Conservation (phyloP, 2,888 invertebrate genomes). For the Hermaeophaga mercurialis region DNA sequence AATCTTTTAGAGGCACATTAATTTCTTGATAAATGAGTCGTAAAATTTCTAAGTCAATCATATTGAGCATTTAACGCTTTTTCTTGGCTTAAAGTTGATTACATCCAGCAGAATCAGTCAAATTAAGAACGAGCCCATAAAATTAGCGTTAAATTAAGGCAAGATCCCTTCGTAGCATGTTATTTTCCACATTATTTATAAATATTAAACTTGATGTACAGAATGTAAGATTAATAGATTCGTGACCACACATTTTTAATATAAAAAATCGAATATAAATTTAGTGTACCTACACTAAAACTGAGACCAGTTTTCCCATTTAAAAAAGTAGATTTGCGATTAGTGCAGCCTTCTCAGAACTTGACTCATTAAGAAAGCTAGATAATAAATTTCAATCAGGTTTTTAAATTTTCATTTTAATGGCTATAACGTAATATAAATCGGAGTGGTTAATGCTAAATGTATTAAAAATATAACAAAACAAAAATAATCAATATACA, state of each 20-base stretch:
- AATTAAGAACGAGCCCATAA: not conserved
- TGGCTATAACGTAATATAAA: too few species aligned
- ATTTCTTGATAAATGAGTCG: too few species aligned
- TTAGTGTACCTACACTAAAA: slow-evolving; percentile 6
- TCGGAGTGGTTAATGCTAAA: too few species aligned
- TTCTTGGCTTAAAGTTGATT: not conserved
- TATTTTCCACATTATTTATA: slow-evolving; percentile 20
- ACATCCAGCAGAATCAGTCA: not conserved
- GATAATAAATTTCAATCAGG: slow-evolving; percentile 9
- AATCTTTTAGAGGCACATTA: too few species aligned
- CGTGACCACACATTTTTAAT: slow-evolving; percentile 24
- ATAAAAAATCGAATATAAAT: slow-evolving; percentile 23
- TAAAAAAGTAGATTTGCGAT: slow-evolving; percentile 11
- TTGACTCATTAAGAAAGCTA: slow-evolving; percentile 11
- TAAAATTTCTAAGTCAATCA: not conserved
- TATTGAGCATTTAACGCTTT: not conserved
- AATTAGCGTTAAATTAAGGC: slow-evolving; percentile 13
- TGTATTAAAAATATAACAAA: too few species aligned
- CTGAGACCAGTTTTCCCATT: slow-evolving; percentile 2
- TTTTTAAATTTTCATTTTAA: too few species aligned
- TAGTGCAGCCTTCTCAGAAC: slow-evolving; percentile 13
- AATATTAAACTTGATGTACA: slow-evolving; percentile 18
- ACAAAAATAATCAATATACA: too few species aligned
- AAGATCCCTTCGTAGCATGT: slow-evolving; percentile 1
- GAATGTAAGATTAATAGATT: slow-evolving; percentile 26